These are phyloP conservation scores for Sternarchorhynchus goeldii DNA, from an alignment of 2,797 vertebrate genomes.

Conservation along the genomic window DNA sequence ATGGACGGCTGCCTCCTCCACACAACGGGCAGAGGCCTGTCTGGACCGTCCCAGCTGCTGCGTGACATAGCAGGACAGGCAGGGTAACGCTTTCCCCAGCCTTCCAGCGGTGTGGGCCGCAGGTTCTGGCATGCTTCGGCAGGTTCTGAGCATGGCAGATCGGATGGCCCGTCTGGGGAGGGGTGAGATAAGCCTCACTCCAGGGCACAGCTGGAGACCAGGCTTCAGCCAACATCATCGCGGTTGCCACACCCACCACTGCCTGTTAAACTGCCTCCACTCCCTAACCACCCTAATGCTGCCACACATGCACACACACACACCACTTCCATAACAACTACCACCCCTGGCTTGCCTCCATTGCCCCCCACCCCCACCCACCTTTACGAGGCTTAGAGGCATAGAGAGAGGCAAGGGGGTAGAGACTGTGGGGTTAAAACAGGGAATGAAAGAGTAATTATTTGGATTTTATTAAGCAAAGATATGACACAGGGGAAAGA, in stretches of 20 bases:
- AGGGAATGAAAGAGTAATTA: slow-evolving; percentile 5
- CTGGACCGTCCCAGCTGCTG: not conserved
- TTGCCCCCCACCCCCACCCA: not conserved
- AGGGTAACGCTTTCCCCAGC: slow-evolving; percentile 19
- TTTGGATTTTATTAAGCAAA: not conserved
- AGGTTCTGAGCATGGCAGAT: slow-evolving; percentile 36
- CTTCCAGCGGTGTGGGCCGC: slow-evolving; percentile 25
- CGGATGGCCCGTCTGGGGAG: slow-evolving; percentile 30
- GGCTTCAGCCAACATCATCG: not conserved
- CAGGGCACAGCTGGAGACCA: slow-evolving; percentile 52
- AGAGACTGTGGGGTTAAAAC: slow-evolving; percentile 16
- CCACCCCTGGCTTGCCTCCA: not conserved
- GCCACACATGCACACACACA: slow-evolving; percentile 28
- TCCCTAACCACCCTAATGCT: slow-evolving; percentile 26
- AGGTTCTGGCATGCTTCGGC: not conserved
- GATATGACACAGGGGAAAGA: slow-evolving; percentile 1
- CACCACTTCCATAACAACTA: not conserved
- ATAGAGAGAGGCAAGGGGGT: not conserved
- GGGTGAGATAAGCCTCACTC: slow-evolving; percentile 49
- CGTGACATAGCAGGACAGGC: not conserved
- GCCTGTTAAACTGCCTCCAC: slow-evolving; percentile 15
- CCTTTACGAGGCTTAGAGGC: slow-evolving; percentile 15
- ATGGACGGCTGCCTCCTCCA: too few species aligned
- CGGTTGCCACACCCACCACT: not conserved
- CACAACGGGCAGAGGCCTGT: not conserved